A percentile compares a stretch with the other conserved stretches of the same genome.
Evolutionary conservation across 1,140 invertebrate species (phyloP).

Genomic region (Phocides pigmalion): DNA sequence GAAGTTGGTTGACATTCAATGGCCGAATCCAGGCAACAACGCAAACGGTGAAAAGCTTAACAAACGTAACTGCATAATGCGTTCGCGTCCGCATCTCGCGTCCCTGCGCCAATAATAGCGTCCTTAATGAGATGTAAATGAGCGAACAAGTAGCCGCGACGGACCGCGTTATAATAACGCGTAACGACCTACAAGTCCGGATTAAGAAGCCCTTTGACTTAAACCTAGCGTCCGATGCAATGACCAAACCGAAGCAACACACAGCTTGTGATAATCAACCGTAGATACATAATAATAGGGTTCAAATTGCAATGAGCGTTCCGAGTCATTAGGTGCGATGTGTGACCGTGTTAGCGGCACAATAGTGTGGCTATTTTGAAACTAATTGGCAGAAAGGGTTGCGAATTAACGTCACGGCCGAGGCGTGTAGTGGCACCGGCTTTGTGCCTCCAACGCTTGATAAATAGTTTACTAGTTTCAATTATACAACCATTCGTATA

Average conservation of each 20-base stretch:
- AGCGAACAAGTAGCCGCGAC: constrained; percentile 77
- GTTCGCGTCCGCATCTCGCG: constrained; percentile 44
- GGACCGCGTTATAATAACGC: constrained; percentile 81
- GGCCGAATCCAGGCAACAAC: constrained; percentile 21
- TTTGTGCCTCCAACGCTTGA: constrained; percentile 62
- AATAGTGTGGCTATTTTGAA: constrained; percentile 81
- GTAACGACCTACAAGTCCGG: constrained; percentile 82
- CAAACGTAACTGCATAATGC: constrained; percentile 26
- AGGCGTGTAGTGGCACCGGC: constrained; percentile 59
- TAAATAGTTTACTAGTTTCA: constrained; percentile 58
- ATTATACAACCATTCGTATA: constrained; percentile 39
- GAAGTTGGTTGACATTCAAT: constrained; percentile 24
- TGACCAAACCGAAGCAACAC: constrained; percentile 47
- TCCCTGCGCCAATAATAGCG: constrained; percentile 74
- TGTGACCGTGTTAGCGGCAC: constrained; percentile 66
- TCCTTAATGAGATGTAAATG: constrained; percentile 83
- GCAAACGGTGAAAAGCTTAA: constrained; percentile 26
- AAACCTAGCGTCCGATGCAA: constrained; percentile 68
- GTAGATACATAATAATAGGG: constrained; percentile 41
- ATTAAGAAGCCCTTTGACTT: constrained; percentile 83
- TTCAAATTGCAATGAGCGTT: constrained; percentile 30
- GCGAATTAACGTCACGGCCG: constrained; percentile 79
- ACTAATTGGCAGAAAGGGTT: constrained; percentile 83
- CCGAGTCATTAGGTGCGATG: constrained; percentile 60
- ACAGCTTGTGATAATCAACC: constrained; percentile 36